Conservation (phyloP, 1,140 invertebrate species). For the Drosophila pallidifrons region DNA sequence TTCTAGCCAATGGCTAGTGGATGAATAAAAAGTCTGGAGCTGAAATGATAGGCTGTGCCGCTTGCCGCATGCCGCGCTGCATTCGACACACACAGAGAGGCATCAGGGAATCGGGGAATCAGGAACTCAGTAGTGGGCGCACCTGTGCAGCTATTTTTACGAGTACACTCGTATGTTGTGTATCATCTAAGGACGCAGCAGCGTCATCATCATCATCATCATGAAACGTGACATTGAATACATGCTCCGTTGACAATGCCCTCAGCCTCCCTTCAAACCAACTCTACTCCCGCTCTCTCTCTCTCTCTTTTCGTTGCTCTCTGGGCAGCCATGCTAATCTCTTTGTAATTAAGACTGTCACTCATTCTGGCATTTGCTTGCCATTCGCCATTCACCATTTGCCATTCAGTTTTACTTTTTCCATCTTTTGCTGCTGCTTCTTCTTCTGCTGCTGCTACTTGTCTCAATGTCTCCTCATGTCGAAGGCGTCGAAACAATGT, state of each 20-base stretch:
- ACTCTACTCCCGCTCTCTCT: neutral
- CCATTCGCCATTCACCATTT: constrained; percentile 31
- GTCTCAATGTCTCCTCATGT: constrained; percentile 4
- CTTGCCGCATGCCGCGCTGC: neutral
- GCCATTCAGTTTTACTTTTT: neutral
- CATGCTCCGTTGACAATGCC: constrained; percentile 41
- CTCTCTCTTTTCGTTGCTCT: neutral
- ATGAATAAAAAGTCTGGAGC: neutral
- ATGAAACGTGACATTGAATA: constrained; percentile 76
- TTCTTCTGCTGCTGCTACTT: neutral
- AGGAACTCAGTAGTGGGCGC: constrained; percentile 25
- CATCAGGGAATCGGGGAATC: neutral
- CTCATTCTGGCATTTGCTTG: constrained; percentile 61
- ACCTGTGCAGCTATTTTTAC: constrained; percentile 44
- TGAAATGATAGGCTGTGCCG: neutral
- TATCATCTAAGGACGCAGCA: constrained; percentile 43
- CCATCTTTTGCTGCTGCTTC: neutral
- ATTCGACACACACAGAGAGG: neutral
- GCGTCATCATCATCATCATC: constrained; percentile 37
- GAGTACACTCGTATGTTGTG: neutral
- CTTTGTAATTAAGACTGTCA: constrained; percentile 79
- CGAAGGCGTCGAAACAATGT: constrained; percentile 34
- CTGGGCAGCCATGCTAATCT: constrained; percentile 67
- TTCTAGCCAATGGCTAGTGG: too few species aligned
- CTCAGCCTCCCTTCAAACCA: neutral